Evolutionary conservation across 2,113 vertebrate genomes (phyloP).

Genomic region (Marcusenius ussheri): DNA sequence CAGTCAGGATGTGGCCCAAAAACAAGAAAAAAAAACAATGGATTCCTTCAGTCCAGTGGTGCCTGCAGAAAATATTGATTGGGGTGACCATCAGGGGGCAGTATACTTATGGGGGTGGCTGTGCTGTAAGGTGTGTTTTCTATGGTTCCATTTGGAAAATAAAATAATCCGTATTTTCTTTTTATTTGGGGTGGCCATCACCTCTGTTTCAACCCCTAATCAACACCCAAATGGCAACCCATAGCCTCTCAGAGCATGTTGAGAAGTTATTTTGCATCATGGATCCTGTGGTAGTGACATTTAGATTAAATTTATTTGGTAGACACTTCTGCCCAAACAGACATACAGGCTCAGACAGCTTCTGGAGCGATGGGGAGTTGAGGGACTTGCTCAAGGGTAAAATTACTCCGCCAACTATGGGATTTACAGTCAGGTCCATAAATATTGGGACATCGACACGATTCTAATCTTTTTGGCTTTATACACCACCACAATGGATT

Average conservation of each 20-base stretch:
- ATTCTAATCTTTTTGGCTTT: no score
- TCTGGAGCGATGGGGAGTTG: background rate
- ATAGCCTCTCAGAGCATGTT: background rate
- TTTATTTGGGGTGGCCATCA: background rate
- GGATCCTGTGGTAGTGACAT: background rate
- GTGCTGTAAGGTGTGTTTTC: background rate
- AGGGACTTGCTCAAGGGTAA: background rate
- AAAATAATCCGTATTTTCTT: background rate
- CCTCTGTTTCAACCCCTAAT: slow-evolving; percentile 2
- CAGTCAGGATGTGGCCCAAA: background rate
- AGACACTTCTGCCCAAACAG: background rate
- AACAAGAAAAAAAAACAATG: background rate
- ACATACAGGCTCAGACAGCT: background rate
- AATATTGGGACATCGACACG: no score
- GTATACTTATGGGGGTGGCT: background rate
- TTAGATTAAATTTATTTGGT: background rate
- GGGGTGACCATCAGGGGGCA: background rate
- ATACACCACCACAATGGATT: no score
- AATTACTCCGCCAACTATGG: background rate
- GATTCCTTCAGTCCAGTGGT: background rate
- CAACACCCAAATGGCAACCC: background rate
- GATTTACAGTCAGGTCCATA: background rate
- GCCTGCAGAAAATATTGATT: background rate
- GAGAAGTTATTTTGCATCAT: background rate
- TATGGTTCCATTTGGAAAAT: background rate